phyloP scores from a whole-genome alignment of 2,113 vertebrate genomes.

The Austrofundulus limnaeus region DNA sequence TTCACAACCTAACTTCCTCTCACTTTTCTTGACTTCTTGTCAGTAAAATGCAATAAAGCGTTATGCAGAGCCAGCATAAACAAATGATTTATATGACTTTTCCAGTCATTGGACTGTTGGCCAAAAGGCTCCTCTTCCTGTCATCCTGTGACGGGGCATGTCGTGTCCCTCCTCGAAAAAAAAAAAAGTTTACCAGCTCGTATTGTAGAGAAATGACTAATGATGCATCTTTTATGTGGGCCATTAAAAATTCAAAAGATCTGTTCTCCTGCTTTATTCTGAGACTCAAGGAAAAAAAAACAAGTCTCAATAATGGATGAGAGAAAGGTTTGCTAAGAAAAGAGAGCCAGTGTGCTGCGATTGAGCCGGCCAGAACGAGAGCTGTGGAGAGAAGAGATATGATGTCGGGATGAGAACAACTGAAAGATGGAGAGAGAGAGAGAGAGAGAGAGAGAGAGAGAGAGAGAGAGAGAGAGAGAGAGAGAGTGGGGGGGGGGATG shows the following conservation, averaged over 20 bases:
- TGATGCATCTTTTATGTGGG: conserved; percentile 75
- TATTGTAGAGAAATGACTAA: conserved; percentile 72
- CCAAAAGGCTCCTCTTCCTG: background rate
- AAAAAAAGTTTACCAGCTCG: conserved; percentile 73
- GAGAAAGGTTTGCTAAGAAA: conserved; percentile 75
- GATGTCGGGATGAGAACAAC: conserved; percentile 18
- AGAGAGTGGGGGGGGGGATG: too few species aligned
- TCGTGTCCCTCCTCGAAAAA: conserved; percentile 65
- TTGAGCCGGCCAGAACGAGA: conserved; percentile 55
- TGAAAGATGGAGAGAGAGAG: conserved; percentile 17
- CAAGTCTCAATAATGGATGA: conserved; percentile 81
- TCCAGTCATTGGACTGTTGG: background rate
- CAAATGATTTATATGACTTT: background rate
- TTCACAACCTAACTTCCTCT: background rate
- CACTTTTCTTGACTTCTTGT: background rate
- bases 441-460: background rate
- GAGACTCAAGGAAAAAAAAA: conserved; percentile 77
- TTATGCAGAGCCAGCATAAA: background rate
- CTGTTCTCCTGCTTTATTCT: conserved; percentile 76
- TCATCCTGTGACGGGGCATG: conserved; percentile 57
- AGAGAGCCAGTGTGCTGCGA: conserved; percentile 66
- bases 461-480: conserved; percentile 2
- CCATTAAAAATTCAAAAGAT: conserved; percentile 79
- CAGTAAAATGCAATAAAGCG: background rate
- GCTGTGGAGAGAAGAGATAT: background rate